Evolutionary conservation across 2,113 vertebrate species (phyloP).

Genomic region (Cebidichthys violaceus): DNA sequence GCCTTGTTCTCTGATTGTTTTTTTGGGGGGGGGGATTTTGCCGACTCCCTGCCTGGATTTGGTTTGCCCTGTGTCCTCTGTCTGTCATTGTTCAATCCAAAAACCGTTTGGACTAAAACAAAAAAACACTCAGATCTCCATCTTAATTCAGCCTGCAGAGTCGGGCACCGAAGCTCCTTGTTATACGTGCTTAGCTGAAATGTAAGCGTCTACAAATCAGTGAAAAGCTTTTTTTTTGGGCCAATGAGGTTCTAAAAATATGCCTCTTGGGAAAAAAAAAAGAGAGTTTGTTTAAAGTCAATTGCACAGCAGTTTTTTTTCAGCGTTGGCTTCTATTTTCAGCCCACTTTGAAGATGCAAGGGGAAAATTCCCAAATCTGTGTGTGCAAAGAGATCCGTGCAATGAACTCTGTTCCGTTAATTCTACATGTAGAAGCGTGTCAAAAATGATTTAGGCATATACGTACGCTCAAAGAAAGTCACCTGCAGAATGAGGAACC

Average conservation of each 20-base stretch:
- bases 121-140: neutral
- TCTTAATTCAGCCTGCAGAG: slow-evolving; percentile 2
- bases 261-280: neutral
- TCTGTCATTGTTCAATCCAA: neutral
- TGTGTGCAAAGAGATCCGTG: neutral
- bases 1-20: neutral
- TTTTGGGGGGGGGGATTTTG: neutral
- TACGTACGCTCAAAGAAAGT: neutral
- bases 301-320: slow-evolving; percentile 3
- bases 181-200: slow-evolving; percentile 1
- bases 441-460: neutral
- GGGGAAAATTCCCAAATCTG: neutral
- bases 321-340: slow-evolving; percentile 26
- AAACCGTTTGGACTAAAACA: neutral
- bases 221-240: neutral
- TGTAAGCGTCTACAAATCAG: neutral
- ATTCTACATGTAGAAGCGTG: slow-evolving; percentile 22
- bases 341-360: slow-evolving; percentile 33
- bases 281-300: slow-evolving; percentile 10
- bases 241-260: slow-evolving; percentile 22
- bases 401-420: neutral
- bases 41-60: neutral
- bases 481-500: slow-evolving; percentile 18
- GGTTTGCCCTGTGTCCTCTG: neutral
- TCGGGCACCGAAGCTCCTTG: neutral